Evolutionary conservation across 2,113 vertebrate species (phyloP).

Genomic region (Empidonax alnorum): DNA sequence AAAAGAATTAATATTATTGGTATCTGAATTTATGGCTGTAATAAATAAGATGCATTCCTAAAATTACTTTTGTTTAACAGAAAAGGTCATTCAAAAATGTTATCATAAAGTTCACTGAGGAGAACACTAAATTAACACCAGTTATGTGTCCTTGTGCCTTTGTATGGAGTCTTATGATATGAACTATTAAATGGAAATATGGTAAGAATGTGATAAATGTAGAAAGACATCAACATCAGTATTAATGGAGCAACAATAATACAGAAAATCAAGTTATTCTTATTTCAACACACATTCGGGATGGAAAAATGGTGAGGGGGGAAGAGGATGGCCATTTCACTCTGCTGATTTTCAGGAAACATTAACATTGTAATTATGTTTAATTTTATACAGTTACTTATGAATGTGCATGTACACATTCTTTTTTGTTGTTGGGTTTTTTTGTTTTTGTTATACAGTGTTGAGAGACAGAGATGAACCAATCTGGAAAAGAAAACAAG

Average conservation of each 20-base stretch:
- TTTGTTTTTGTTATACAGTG: not conserved
- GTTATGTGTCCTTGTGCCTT: conserved; percentile 7
- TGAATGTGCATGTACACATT: not conserved
- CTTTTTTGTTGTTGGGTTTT: not conserved
- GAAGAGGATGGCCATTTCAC: not conserved
- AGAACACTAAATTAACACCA: conserved; percentile 35
- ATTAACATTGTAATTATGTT: not conserved
- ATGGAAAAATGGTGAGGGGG: not conserved
- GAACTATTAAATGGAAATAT: conserved; percentile 26
- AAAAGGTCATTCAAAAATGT: conserved; percentile 64
- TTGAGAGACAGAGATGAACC: not conserved
- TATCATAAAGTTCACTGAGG: not conserved
- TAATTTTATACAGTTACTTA: not conserved
- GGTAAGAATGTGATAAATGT: conserved; percentile 34
- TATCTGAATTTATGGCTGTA: conserved; percentile 14
- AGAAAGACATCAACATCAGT: not conserved
- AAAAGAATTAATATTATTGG: not conserved
- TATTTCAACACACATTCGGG: not conserved
- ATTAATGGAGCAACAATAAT: not conserved
- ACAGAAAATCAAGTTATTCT: not conserved
- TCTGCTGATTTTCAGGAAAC: not conserved
- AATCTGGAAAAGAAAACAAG: not conserved
- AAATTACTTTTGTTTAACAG: conserved; percentile 32
- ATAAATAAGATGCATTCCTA: conserved; percentile 30
- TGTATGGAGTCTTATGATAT: conserved; percentile 33